phyloP scores from a whole-genome alignment of 2,888 invertebrate genomes.

The Lasioglossum zephyrum region DNA sequence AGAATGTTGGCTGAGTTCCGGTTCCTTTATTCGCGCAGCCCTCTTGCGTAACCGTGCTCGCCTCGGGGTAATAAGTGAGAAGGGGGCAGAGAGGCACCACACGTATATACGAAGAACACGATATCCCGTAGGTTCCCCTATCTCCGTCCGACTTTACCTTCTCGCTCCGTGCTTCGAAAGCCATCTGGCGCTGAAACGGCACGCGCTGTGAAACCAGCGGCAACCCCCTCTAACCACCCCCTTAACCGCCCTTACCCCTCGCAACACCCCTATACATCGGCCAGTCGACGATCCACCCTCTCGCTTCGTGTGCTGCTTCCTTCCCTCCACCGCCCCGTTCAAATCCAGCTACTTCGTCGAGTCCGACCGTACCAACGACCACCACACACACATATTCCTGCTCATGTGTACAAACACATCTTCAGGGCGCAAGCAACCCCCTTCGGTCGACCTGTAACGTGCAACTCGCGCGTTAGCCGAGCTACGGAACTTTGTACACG shows the following conservation, averaged over 20 bases:
- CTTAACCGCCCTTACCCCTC: conserved; percentile 49
- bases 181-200: conserved; percentile 73
- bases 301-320: not conserved
- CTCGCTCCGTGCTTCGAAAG: conserved; percentile 53
- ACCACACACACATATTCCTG: not conserved
- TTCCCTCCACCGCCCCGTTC: conserved; percentile 27
- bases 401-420: not conserved
- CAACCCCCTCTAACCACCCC: conserved; percentile 42
- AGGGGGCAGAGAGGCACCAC: conserved; percentile 14
- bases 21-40: conserved; percentile 52
- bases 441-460: conserved; percentile 9
- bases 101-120: conserved; percentile 14
- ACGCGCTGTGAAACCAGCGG: conserved; percentile 71
- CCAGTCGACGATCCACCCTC: conserved; percentile 46
- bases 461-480: conserved; percentile 48
- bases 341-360: conserved; percentile 62
- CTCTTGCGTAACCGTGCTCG: conserved; percentile 62
- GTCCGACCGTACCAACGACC: conserved; percentile 28
- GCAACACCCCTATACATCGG: conserved; percentile 31
- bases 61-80: conserved; percentile 66
- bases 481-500: conserved; percentile 58
- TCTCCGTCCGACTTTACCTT: conserved; percentile 32
- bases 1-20: conserved; percentile 44
- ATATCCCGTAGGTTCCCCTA: not conserved
- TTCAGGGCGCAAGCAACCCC: not conserved